Percentiles rank a stretch among this genome's conserved stretches.
Evolutionary conservation across 2,797 vertebrate genomes (phyloP).

Genomic region (Mus caroli): DNA sequence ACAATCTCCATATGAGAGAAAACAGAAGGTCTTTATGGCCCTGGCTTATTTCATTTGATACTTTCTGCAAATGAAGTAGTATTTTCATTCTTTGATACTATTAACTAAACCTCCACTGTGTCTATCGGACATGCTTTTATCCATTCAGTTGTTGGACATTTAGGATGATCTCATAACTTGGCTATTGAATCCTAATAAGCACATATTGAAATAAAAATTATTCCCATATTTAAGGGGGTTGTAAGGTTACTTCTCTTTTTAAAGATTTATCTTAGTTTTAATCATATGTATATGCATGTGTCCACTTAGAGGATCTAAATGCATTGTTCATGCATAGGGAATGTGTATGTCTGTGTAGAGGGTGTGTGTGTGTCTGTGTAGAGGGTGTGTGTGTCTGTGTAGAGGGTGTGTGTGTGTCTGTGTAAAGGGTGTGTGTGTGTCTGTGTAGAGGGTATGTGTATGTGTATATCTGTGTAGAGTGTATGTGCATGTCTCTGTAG

Average conservation of each 20-base stretch:
- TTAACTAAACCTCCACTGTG: neutral
- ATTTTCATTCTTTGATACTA: neutral
- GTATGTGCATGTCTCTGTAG: neutral
- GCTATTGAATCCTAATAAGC: neutral
- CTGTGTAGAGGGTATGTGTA: neutral
- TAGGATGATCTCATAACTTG: neutral
- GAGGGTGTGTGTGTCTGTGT: neutral
- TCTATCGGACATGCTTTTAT: neutral
- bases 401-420: neutral
- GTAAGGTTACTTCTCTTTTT: neutral
- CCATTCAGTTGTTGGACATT: neutral
- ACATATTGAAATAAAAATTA: neutral
- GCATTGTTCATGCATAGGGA: neutral
- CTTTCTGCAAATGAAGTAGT: neutral
- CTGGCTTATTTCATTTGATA: neutral
- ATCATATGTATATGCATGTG: too few relatives aligned
- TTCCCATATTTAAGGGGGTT: neutral
- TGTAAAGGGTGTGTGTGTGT: neutral
- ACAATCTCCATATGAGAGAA: neutral
- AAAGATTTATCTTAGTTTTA: too few relatives aligned
- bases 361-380: neutral
- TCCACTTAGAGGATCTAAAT: neutral
- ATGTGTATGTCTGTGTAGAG: neutral
- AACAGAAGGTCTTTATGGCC: neutral
- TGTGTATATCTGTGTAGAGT: neutral